Percentiles rank a stretch among this genome's conserved stretches.
Conservation (phyloP, 2,888 invertebrate species). For the Alviniconcha strummeri region DNA sequence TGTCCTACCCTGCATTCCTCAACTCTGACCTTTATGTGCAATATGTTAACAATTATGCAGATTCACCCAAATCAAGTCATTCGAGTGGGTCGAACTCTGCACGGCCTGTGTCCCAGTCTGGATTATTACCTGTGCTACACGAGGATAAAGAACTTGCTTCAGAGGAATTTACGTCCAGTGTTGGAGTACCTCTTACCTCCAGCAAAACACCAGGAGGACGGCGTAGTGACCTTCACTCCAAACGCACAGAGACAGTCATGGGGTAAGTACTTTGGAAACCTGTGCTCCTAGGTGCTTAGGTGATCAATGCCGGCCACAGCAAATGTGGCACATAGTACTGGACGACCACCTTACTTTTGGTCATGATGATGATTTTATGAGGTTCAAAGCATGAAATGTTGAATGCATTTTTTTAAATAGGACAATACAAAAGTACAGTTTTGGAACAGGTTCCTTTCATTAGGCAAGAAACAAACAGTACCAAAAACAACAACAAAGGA, state of each 20-base stretch:
- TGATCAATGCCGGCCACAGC: too few species aligned
- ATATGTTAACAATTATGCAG: conserved; percentile 69
- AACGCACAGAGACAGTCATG: conserved; percentile 45
- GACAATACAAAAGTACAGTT: too few species aligned
- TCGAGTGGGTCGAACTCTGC: conserved; percentile 69
- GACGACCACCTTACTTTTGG: too few species aligned
- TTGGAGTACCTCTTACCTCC: conserved; percentile 39
- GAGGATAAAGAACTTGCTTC: conserved; percentile 85
- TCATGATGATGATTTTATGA: too few species aligned
- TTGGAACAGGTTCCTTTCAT: too few species aligned
- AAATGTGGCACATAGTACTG: too few species aligned
- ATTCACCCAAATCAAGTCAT: conserved; percentile 69
- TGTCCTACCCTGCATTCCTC: conserved; percentile 93
- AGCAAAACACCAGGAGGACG: conserved; percentile 34
- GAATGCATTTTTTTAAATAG: too few species aligned
- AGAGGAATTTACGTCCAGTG: conserved; percentile 35
- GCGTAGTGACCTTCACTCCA: conserved; percentile 29
- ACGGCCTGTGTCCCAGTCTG: conserved; percentile 61
- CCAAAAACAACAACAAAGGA: too few species aligned
- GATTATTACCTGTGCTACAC: conserved; percentile 84
- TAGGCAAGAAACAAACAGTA: too few species aligned
- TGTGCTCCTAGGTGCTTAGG: too few species aligned
- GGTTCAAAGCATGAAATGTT: too few species aligned
- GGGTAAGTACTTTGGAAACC: conserved; percentile 42
- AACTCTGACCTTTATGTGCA: conserved; percentile 91